Conservation (phyloP, 2,113 vertebrate species). For the Aspidoscelis tigris region DNA sequence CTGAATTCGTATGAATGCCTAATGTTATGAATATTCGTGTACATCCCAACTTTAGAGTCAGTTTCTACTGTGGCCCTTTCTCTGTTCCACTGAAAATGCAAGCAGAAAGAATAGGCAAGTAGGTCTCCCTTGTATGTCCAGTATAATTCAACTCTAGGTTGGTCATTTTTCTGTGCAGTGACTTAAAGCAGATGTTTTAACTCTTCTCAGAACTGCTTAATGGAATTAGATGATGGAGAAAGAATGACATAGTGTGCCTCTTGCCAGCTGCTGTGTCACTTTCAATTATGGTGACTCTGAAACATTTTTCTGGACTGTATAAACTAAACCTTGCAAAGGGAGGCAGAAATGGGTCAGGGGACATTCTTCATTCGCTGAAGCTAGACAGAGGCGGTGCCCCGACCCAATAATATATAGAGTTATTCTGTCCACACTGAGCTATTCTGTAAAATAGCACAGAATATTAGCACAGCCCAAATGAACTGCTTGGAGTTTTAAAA, state of each 20-base stretch:
- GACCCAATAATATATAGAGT: fast-evolving
- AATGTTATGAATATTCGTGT: no score
- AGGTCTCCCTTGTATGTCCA: not conserved
- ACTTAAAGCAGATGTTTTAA: not conserved
- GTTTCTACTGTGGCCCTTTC: not conserved
- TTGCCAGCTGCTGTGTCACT: not conserved
- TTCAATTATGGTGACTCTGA: not conserved
- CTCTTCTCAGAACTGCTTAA: not conserved
- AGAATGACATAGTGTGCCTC: not conserved
- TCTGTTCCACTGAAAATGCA: not conserved
- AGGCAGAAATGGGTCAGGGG: not conserved
- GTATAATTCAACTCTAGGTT: not conserved
- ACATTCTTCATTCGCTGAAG: not conserved
- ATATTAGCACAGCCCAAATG: constrained; percentile 27
- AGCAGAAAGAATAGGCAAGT: not conserved
- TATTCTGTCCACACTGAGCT: not conserved
- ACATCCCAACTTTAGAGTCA: no score
- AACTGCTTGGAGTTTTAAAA: constrained; percentile 22
- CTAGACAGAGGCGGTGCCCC: not conserved
- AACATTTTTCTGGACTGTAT: no score
- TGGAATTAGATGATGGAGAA: not conserved
- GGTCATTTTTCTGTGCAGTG: not conserved
- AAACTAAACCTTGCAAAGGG: not conserved
- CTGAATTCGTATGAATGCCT: no score
- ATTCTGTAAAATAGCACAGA: constrained; percentile 18